Base-by-base conservation (phyloP, 2,797 vertebrate species). In the Xyrichtys novacula region DNA sequence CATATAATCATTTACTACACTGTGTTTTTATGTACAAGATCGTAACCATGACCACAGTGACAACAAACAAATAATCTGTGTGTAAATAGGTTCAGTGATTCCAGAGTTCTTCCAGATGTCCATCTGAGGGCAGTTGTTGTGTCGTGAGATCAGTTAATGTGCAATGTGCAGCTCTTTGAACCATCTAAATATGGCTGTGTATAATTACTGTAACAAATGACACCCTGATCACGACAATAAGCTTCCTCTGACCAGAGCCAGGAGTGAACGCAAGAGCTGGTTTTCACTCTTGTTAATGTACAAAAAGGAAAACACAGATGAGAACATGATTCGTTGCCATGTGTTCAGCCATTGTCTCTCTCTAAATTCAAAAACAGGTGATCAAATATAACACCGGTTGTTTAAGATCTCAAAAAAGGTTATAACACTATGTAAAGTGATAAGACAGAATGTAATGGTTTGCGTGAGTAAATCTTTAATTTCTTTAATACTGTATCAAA, bases 61-160 rank as follows among this genome's bases (percentile, higher is more conserved):
- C 70, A 71, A 85, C 85, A 89, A 90, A 91, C 78, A 85, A 77
- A 78, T 71, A 66, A 38, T 74, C 63, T 36, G 61, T 32, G 28
- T 29, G 19, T 54, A 76, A 86, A 84, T 63, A 80, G 74, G 54
- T 63, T 71, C 74, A 73, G 71, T 69, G 70, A 71, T 53, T 80
- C 64, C 72, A 78, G 81, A 83, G 71, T 36, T 61, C 59, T 46
- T 50, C 79, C 87, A 91, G 85, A 88, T 87, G 87, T 84, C 76
- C 67, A 56, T 53, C 6, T 56, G 60, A 65, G 71, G 76, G 38
- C 76, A 74, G 73, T 57, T 77, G 58, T 65, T 73, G 26, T 76
- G 72, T 44, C 56, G 20, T 60, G 55, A 74, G 38, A 71, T 71
- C 70, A 49, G 46, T 55, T 54, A 38, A 63, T 74, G 73, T 71